These are phyloP conservation scores for Amphiura filiformis DNA, from an alignment of 35 echinoderm and acorn worm species.

Conservation along the genomic window DNA sequence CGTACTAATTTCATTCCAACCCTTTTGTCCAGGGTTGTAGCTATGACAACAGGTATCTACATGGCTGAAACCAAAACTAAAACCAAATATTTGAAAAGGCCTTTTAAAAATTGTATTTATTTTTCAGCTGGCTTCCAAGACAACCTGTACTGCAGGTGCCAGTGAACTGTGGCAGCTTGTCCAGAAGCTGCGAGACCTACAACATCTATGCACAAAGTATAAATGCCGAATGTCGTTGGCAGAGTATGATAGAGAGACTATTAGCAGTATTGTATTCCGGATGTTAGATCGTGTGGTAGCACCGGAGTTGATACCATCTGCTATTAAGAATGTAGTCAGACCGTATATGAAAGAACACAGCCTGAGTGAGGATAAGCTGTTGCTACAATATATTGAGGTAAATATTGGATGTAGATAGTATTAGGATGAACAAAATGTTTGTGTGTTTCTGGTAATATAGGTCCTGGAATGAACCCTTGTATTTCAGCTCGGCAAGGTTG, in stretches of 20 bases:
- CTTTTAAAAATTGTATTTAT: too few species aligned
- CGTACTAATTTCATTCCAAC: too few species aligned
- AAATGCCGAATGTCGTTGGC: conserved; percentile 64
- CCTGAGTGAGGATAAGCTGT: conserved; percentile 69
- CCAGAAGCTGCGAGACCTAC: conserved; percentile 63
- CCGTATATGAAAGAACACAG: conserved; percentile 80
- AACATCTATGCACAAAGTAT: conserved; percentile 57
- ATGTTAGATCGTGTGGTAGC: conserved; percentile 90
- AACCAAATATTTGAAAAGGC: too few species aligned
- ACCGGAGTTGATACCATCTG: conserved; percentile 62
- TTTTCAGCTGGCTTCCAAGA: neutral
- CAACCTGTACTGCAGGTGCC: conserved; percentile 42
- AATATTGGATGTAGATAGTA: neutral
- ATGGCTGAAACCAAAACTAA: too few species aligned
- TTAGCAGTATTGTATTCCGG: conserved; percentile 55
- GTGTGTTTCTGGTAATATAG: too few species aligned
- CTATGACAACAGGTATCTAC: too few species aligned
- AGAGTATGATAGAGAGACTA: conserved; percentile 69
- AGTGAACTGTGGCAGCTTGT: conserved; percentile 54
- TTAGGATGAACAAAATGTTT: too few species aligned
- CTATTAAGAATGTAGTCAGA: conserved; percentile 57
- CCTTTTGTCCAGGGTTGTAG: too few species aligned
- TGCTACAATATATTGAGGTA: conserved; percentile 88
- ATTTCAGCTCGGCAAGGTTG: neutral
- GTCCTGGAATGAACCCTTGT: neutral